Conservation (phyloP, 2,888 invertebrate species). For the Caenorhabditis doughertyi region DNA sequence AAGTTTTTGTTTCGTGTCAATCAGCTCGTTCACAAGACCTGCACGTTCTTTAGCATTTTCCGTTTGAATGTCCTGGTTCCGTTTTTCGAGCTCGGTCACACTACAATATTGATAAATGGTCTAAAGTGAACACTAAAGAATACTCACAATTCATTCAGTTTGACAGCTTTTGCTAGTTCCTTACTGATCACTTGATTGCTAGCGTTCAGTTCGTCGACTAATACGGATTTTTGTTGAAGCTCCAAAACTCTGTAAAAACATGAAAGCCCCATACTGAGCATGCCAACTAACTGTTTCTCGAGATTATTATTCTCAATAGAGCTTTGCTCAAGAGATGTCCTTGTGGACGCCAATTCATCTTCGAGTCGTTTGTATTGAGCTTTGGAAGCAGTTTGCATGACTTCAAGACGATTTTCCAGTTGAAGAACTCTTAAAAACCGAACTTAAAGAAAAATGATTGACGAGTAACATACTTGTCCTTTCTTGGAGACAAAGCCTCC, state of each 20-base stretch:
- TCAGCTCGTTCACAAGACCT: conserved; percentile 29
- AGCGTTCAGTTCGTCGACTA: background rate
- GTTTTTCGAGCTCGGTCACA: background rate
- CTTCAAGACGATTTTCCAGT: conserved; percentile 34
- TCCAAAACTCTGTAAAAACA: background rate
- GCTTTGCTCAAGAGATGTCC: background rate
- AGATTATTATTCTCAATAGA: background rate
- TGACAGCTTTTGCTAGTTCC: background rate
- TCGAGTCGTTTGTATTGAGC: conserved; percentile 27
- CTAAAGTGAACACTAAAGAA: background rate
- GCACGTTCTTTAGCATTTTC: conserved; percentile 15
- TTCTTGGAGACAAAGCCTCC: conserved; percentile 23
- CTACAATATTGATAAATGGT: background rate
- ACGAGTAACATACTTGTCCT: conserved; percentile 16
- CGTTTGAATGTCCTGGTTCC: background rate
- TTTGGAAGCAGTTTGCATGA: conserved; percentile 21
- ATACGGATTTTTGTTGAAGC: background rate
- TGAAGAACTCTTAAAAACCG: conserved; percentile 24
- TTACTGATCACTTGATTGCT: background rate
- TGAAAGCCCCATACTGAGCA: background rate
- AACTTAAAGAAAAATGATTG: background rate
- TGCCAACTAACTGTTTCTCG: background rate
- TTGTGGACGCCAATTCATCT: conserved; percentile 1
- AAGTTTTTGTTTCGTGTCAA: conserved; percentile 8
- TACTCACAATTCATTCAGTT: background rate